phyloP scores from a whole-genome alignment of 2,888 invertebrate species.

The Chymomyza fuscimana region DNA sequence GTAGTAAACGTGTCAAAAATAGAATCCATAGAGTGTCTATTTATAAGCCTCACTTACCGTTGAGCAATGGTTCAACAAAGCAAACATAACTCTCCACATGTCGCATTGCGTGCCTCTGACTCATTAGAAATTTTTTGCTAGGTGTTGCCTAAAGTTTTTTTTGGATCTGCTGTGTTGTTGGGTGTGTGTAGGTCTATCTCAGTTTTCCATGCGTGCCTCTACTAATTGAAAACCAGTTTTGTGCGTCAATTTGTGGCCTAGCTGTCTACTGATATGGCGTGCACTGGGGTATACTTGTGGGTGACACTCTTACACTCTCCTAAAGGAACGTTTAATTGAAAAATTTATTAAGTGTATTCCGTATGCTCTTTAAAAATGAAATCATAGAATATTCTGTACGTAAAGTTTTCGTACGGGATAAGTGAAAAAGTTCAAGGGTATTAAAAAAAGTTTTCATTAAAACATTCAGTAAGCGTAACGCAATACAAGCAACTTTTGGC shows the following conservation, averaged over 20 bases:
- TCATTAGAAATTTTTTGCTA: conserved; percentile 35
- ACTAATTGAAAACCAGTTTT: conserved; percentile 46
- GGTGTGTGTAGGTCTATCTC: background rate
- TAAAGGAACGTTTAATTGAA: no score
- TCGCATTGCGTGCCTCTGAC: conserved; percentile 53
- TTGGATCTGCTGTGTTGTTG: background rate
- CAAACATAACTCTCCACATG: conserved; percentile 26
- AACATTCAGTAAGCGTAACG: no score
- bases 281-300: background rate
- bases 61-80: conserved; percentile 8
- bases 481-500: no score
- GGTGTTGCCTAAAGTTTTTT: conserved; percentile 15
- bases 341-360: no score
- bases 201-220: conserved; percentile 17
- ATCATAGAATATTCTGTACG: no score
- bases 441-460: no score
- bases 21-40: conserved; percentile 10
- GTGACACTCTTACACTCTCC: no score
- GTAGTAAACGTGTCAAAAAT: background rate
- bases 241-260: conserved; percentile 30
- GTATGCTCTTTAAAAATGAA: no score
- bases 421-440: no score
- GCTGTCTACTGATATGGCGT: background rate
- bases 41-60: conserved; percentile 17
- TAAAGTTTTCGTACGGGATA: no score